phyloP scores from a whole-genome alignment of 1,140 invertebrate genomes.

The Latrodectus geometricus region DNA sequence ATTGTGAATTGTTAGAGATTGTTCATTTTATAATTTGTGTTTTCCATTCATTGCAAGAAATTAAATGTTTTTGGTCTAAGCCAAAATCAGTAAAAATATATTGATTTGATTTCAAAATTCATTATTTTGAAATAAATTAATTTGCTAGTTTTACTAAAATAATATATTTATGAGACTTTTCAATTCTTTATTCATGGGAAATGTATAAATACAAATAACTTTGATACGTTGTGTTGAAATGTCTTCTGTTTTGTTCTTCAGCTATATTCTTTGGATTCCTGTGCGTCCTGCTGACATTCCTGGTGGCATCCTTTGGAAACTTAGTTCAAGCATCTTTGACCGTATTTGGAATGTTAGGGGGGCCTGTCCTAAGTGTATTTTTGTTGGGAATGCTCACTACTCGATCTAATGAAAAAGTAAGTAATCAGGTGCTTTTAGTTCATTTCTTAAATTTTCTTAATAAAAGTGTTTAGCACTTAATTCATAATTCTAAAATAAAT shows the following conservation, averaged over 20 bases:
- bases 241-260: constrained; percentile 64
- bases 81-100: too few relatives aligned
- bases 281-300: constrained; percentile 79
- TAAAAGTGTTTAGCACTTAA: neutral
- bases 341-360: constrained; percentile 83
- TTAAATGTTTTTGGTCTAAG: too few relatives aligned
- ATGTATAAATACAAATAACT: neutral
- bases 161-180: too few relatives aligned
- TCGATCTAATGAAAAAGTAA: constrained; percentile 73
- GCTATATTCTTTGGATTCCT: constrained; percentile 77
- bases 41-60: too few relatives aligned
- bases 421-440: neutral
- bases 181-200: neutral
- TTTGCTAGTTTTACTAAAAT: neutral
- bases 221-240: neutral
- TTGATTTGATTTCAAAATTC: too few relatives aligned
- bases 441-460: neutral
- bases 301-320: constrained; percentile 77
- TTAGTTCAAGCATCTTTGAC: constrained; percentile 81
- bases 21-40: too few relatives aligned
- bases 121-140: too few relatives aligned
- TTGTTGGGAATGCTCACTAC: constrained; percentile 81
- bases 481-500: neutral
- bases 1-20: too few relatives aligned
- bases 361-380: constrained; percentile 81